These are phyloP conservation scores for Toxonevra muliebris DNA, from an alignment of 2,888 invertebrate genomes.

Conservation along the genomic window DNA sequence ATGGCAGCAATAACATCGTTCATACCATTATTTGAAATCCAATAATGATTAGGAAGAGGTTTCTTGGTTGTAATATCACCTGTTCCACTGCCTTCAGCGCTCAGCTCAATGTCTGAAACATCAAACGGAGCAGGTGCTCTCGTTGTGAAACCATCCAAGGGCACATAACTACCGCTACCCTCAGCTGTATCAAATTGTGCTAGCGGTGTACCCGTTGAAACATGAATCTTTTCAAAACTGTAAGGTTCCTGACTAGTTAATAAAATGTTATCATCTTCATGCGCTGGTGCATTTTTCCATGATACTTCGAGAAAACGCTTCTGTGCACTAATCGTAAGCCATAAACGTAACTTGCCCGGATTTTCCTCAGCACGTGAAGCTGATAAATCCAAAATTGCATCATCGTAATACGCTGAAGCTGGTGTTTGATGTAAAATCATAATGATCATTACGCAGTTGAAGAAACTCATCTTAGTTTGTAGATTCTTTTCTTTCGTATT, in stretches of 20 bases:
- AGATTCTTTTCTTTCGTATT: too few species aligned
- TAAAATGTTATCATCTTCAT: slow-evolving; percentile 54
- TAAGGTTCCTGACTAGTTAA: slow-evolving; percentile 56
- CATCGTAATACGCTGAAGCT: slow-evolving; percentile 18
- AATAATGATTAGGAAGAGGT: slow-evolving; percentile 41
- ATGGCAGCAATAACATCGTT: slow-evolving; percentile 55
- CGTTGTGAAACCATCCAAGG: slow-evolving; percentile 43
- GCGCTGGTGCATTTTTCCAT: slow-evolving; percentile 59
- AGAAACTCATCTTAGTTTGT: too few species aligned
- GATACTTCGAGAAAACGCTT: slow-evolving; percentile 60
- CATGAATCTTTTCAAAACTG: slow-evolving; percentile 50
- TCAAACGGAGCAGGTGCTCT: slow-evolving; percentile 31
- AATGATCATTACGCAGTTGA: too few species aligned
- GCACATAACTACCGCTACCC: slow-evolving; percentile 47
- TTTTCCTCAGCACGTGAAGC: slow-evolving; percentile 35
- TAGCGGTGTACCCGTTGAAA: slow-evolving; percentile 47
- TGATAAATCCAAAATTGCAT: slow-evolving; percentile 35
- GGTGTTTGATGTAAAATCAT: too few species aligned
- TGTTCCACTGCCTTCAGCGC: neutral
- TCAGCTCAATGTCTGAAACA: slow-evolving; percentile 14
- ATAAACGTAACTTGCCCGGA: slow-evolving; percentile 46
- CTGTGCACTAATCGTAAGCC: slow-evolving; percentile 61
- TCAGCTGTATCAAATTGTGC: slow-evolving; percentile 45
- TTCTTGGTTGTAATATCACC: neutral
- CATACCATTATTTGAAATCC: slow-evolving; percentile 56